Evolutionary conservation across 2,113 vertebrate species (phyloP).

Genomic region (Nyctereutes procyonoides): DNA sequence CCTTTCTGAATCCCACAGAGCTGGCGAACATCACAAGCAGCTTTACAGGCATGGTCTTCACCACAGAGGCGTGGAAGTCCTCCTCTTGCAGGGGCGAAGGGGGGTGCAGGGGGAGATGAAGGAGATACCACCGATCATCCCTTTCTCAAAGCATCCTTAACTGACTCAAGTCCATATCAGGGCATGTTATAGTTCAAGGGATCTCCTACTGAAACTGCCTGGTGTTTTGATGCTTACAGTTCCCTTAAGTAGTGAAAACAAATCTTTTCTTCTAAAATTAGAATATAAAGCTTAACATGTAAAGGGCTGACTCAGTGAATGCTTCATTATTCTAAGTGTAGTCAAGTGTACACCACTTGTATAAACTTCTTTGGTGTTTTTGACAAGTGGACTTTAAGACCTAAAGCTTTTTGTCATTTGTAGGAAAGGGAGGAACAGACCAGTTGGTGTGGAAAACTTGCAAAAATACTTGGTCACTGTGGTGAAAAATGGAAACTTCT

Average conservation of each 20-base stretch:
- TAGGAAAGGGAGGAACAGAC: background rate
- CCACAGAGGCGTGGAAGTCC: background rate
- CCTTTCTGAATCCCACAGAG: background rate
- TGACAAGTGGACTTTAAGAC: background rate
- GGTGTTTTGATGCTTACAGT: background rate
- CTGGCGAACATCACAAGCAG: background rate
- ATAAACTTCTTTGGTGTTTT: background rate
- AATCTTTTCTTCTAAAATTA: slow-evolving; percentile 46
- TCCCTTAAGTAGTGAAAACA: background rate
- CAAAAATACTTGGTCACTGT: background rate
- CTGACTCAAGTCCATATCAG: background rate
- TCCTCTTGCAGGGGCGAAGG: background rate
- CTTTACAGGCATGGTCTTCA: background rate
- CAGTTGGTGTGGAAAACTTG: background rate
- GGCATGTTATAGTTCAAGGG: background rate
- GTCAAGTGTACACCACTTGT: background rate
- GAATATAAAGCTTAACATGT: background rate
- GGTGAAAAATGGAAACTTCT: background rate
- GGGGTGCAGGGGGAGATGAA: background rate
- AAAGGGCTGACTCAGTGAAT: background rate
- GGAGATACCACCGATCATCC: background rate
- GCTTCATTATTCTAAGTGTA: background rate
- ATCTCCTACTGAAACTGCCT: background rate
- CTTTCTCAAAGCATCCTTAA: background rate
- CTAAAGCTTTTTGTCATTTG: background rate